These are phyloP conservation scores for Sabatieria punctata DNA, from an alignment of 2,888 invertebrate species.

Conservation along the genomic window DNA sequence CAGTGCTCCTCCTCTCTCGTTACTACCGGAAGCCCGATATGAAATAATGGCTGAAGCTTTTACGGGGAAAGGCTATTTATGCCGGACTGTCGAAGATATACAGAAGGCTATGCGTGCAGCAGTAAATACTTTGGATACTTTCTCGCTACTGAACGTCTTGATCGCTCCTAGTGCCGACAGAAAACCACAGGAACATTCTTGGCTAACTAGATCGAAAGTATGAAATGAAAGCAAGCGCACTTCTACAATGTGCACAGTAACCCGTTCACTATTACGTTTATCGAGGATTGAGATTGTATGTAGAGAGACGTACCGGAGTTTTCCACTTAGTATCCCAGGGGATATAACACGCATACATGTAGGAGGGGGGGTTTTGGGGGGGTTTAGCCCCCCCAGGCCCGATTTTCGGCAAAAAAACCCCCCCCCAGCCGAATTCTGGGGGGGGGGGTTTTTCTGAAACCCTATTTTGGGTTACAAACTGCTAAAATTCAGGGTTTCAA, in stretches of 20 bases:
- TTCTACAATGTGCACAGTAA: not conserved
- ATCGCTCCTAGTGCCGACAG: constrained; percentile 69
- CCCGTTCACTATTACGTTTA: too few relatives aligned
- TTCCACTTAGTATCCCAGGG: too few relatives aligned
- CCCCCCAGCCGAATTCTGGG: too few relatives aligned
- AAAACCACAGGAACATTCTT: constrained; percentile 70
- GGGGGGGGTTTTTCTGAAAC: too few relatives aligned
- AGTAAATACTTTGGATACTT: constrained; percentile 49
- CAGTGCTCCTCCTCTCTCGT: constrained; percentile 14
- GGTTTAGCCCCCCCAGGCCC: too few relatives aligned
- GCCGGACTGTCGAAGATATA: constrained; percentile 55
- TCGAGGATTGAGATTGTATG: too few relatives aligned
- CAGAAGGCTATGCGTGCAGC: constrained; percentile 50
- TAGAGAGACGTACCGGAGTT: too few relatives aligned
- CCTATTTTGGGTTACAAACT: too few relatives aligned
- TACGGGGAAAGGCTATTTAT: constrained; percentile 58
- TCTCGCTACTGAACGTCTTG: constrained; percentile 69
- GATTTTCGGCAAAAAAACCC: too few relatives aligned
- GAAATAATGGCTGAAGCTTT: constrained; percentile 75
- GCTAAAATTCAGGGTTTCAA: too few relatives aligned
- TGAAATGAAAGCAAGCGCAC: not conserved
- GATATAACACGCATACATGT: too few relatives aligned
- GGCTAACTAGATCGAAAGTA: constrained; percentile 71
- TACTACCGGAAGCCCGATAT: constrained; percentile 59
- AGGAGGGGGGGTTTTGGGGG: too few relatives aligned